Percentiles rank a stretch among this genome's conserved stretches.
phyloP scores from a whole-genome alignment of 2,888 invertebrate genomes.

The Harpagoxenus sublaevis region DNA sequence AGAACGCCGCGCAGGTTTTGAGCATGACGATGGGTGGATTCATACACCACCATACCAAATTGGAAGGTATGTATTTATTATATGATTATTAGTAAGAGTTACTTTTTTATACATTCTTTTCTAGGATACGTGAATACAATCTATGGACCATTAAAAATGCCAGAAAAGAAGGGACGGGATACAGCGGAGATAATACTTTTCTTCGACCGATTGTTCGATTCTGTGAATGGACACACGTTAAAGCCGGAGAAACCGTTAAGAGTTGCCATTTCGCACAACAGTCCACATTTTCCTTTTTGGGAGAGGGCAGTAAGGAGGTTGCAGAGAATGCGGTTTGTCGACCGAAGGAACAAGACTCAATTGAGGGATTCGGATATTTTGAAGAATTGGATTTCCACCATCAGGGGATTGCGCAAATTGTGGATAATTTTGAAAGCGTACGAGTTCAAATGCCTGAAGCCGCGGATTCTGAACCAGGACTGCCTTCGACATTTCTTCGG shows the following conservation, averaged over 20 bases:
- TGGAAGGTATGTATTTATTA: slow-evolving; percentile 25
- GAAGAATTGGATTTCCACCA: slow-evolving; percentile 43
- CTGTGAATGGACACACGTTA: slow-evolving; percentile 40
- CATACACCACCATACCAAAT: slow-evolving; percentile 48
- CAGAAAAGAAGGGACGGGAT: slow-evolving; percentile 42
- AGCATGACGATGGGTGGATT: slow-evolving; percentile 49
- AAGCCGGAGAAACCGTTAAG: slow-evolving; percentile 41
- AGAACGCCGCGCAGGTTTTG: slow-evolving; percentile 36
- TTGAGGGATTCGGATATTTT: slow-evolving; percentile 23
- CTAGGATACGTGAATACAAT: slow-evolving; percentile 33
- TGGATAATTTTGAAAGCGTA: slow-evolving; percentile 23
- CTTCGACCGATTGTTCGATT: slow-evolving; percentile 50
- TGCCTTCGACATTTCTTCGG: slow-evolving; percentile 36
- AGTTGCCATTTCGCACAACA: slow-evolving; percentile 38
- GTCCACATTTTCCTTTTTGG: slow-evolving; percentile 41
- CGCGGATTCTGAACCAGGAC: slow-evolving; percentile 40
- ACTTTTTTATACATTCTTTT: not conserved
- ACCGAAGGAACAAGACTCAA: not conserved
- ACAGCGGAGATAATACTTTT: slow-evolving; percentile 51
- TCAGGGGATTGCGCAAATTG: slow-evolving; percentile 40
- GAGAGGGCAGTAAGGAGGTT: slow-evolving; percentile 19
- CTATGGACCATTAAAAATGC: slow-evolving; percentile 40
- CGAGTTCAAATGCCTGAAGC: slow-evolving; percentile 33
- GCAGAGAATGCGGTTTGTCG: slow-evolving; percentile 43
- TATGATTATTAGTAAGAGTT: not conserved